A percentile compares a stretch with the other conserved stretches of the same genome.
Evolutionary conservation across 2,888 invertebrate genomes (phyloP).

Genomic region (Amphipyra tragopoginis): DNA sequence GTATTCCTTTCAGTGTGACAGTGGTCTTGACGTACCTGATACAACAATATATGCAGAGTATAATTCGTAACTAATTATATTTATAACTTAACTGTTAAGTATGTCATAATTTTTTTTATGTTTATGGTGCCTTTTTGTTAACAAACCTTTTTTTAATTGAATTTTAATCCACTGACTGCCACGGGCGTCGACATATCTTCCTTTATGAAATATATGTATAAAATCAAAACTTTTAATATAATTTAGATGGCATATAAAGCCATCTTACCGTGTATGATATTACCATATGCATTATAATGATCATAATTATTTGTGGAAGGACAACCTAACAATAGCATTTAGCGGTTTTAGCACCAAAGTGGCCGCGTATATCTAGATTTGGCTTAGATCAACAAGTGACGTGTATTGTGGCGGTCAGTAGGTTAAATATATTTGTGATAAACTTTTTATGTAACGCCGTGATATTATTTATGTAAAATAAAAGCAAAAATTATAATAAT

Average conservation of each 20-base stretch:
- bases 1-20: conserved; percentile 82
- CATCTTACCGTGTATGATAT: too few relatives aligned
- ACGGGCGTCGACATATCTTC: not conserved
- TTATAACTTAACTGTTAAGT: conserved; percentile 10
- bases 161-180: conserved; percentile 3
- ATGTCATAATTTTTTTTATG: conserved; percentile 18
- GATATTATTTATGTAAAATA: conserved; percentile 10
- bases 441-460: conserved; percentile 8
- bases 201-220: too few relatives aligned
- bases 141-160: conserved; percentile 5
- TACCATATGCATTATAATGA: too few relatives aligned
- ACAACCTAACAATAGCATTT: too few relatives aligned
- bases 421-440: conserved; percentile 36
- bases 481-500: conserved; percentile 13
- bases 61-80: conserved; percentile 64
- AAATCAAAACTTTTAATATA: too few relatives aligned
- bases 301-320: too few relatives aligned
- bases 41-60: conserved; percentile 80
- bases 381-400: not conserved
- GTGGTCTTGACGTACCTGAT: conserved; percentile 85
- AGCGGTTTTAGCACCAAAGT: too few relatives aligned
- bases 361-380: too few relatives aligned
- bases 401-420: conserved; percentile 16
- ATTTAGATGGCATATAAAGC: too few relatives aligned
- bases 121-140: conserved; percentile 31